These are phyloP conservation scores for Eristalinus sepulchralis DNA, from an alignment of 2,888 invertebrate genomes.

Conservation along the genomic window DNA sequence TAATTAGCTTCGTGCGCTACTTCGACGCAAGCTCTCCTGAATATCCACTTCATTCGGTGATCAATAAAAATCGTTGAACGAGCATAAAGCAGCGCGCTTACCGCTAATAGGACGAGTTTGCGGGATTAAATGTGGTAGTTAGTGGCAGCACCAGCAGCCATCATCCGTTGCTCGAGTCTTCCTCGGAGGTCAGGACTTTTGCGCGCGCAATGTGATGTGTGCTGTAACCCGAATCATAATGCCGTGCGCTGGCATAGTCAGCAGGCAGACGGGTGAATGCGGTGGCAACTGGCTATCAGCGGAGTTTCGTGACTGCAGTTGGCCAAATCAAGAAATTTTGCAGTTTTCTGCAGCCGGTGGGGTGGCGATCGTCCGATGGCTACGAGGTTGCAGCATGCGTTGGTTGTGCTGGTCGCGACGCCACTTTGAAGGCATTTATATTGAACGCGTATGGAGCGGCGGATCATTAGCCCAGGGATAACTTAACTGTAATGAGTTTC, in stretches of 20 bases:
- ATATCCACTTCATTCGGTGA: slow-evolving; percentile 18
- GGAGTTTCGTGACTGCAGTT: slow-evolving; percentile 61
- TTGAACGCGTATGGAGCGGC: slow-evolving; percentile 57
- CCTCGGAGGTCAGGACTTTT: slow-evolving; percentile 65
- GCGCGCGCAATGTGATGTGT: slow-evolving; percentile 56
- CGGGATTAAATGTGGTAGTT: slow-evolving; percentile 68
- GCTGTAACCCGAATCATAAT: slow-evolving; percentile 42
- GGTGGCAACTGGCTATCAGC: slow-evolving; percentile 37
- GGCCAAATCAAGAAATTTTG: slow-evolving; percentile 61
- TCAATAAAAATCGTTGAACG: slow-evolving; percentile 55
- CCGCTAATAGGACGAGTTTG: slow-evolving; percentile 69
- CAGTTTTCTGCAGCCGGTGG: neutral
- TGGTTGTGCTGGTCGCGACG: neutral
- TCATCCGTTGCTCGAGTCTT: slow-evolving; percentile 59
- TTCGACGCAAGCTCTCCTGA: slow-evolving; percentile 2
- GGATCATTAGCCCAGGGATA: slow-evolving; percentile 58
- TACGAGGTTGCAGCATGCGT: slow-evolving; percentile 17
- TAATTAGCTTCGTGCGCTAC: slow-evolving; percentile 50
- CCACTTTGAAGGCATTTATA: slow-evolving; percentile 50
- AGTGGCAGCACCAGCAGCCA: slow-evolving; percentile 63
- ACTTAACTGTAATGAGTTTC: slow-evolving; percentile 46
- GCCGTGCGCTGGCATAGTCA: neutral
- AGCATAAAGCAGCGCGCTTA: slow-evolving; percentile 42
- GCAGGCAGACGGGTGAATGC: neutral
- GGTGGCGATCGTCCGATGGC: slow-evolving; percentile 41